Base-by-base conservation (phyloP, 2,888 invertebrate genomes). In the Limnephilus rhombicus region DNA sequence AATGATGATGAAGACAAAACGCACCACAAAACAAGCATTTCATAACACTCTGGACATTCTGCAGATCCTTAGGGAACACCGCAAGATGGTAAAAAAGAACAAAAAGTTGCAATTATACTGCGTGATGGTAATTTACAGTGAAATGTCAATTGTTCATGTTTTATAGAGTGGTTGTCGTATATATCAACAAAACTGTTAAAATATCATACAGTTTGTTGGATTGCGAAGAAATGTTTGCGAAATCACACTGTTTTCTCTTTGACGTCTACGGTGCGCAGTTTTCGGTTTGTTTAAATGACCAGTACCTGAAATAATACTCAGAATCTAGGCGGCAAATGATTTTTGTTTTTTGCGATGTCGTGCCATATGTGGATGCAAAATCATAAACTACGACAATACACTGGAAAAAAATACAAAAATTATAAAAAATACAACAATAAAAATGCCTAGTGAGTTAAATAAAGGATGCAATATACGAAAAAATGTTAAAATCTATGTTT, bases 221-320 rank as follows among this genome's bases (percentile, higher is more conserved):
- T 68, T n/a, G 9, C n/a, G 68, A 9, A 9, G n/a, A n/a, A 68
- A 68, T n/a, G 68, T 2, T 24, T 24, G 24, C 1, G 24, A 24
- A 9, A 24, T 24, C 24, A 24, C 24, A 68, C n/a, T 9, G 68
- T 68, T 68, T 68, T 31, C 34, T 80, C 18, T 37, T 41, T 31
- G 80, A 89, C 80, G 34, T 37, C 95, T 94, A 94, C 94, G 92
- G 91, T 94, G 94, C 94, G 94, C 94, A 95, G 94, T 93, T 94
- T 94, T 94, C 86, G 41, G 89, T 94, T 94, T 94, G n/a, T 86
- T 87, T 94, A 94, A 94, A 94, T 95, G 96, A 98, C 99, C 99
- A 99, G 99, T 99, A 99, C 99, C 99, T 99, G 99, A 99, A 98
- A 98, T 98, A 99, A 99, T 99, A 99, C 99, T 99, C 99, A 98